phyloP scores from a whole-genome alignment of 2,888 invertebrate species.

The Parnassius apollo region DNA sequence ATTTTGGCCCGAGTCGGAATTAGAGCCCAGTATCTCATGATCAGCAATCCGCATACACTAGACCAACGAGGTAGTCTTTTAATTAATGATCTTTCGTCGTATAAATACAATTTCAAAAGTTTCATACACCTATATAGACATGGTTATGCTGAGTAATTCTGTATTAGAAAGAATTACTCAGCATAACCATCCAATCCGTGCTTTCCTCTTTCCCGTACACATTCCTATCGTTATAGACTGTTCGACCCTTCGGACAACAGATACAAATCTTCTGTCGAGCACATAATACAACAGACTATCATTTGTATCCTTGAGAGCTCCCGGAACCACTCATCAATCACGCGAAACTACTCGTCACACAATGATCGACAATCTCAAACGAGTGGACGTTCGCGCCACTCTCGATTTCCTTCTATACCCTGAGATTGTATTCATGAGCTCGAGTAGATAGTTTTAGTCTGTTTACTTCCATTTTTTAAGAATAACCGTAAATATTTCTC shows the following conservation, averaged over 20 bases:
- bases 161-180: background rate
- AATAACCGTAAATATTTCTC: too few species aligned
- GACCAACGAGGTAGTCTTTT: too few species aligned
- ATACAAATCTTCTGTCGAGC: conserved; percentile 2
- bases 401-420: background rate
- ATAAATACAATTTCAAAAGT: too few species aligned
- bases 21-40: too few species aligned
- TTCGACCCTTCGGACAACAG: background rate
- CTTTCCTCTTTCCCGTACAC: background rate
- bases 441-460: too few species aligned
- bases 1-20: too few species aligned
- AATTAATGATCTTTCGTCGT: too few species aligned
- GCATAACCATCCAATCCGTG: background rate
- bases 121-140: too few species aligned
- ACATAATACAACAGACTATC: background rate
- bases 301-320: conserved; percentile 10
- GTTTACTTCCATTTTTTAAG: too few species aligned
- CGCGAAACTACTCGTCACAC: conserved; percentile 1
- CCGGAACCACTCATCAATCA: conserved; percentile 4
- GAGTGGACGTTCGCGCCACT: background rate
- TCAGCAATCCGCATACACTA: too few species aligned
- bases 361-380: background rate
- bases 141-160: too few species aligned
- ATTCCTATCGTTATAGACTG: too few species aligned
- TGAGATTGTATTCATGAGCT: background rate